phyloP scores from a whole-genome alignment of 1,140 invertebrate genomes.

The Chironomus striatipennis region DNA sequence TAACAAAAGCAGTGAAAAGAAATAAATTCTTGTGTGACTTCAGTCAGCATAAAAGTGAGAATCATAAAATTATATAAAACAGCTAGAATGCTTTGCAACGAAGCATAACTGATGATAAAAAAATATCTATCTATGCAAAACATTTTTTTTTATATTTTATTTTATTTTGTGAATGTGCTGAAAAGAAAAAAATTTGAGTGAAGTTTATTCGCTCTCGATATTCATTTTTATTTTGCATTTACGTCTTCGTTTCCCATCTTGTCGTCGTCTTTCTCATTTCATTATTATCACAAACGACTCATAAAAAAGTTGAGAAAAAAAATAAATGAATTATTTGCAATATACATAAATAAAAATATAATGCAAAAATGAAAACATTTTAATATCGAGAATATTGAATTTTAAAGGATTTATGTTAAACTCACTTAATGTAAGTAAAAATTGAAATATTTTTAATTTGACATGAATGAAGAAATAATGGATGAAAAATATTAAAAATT shows the following conservation, averaged over 20 bases:
- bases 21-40: background rate
- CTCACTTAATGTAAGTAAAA: background rate
- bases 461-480: background rate
- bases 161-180: background rate
- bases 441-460: background rate
- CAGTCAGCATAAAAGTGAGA: background rate
- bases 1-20: background rate
- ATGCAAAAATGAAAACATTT: background rate
- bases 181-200: background rate
- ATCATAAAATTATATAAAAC: conserved; percentile 1
- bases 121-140: background rate
- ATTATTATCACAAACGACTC: too few relatives aligned
- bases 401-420: background rate
- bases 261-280: too few relatives aligned
- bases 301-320: too few relatives aligned
- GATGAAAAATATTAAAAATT: too few relatives aligned
- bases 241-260: too few relatives aligned
- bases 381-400: background rate
- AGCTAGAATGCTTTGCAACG: background rate
- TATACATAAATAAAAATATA: too few relatives aligned
- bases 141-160: background rate
- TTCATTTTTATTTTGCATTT: background rate
- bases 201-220: background rate
- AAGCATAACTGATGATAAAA: conserved; percentile 4
- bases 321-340: too few relatives aligned